Conservation (phyloP, 2,113 vertebrate species). For the Vombatus ursinus region DNA sequence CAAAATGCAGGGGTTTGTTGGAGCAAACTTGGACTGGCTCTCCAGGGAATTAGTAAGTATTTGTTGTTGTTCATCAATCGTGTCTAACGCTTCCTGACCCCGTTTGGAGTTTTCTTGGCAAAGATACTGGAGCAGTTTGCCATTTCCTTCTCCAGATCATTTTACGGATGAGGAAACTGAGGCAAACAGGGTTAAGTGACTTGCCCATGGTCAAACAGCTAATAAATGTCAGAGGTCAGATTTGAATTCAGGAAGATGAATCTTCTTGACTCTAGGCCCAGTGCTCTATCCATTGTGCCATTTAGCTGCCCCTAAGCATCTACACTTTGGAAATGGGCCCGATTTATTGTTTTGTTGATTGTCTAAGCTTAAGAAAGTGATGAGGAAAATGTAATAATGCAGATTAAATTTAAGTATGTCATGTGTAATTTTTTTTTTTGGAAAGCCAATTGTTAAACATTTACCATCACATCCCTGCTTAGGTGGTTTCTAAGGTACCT, state of each 20-base stretch:
- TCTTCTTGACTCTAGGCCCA: neutral
- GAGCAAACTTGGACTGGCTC: neutral
- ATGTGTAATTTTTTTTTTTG: neutral
- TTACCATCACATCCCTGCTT: neutral
- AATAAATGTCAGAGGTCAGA: neutral
- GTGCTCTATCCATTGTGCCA: neutral
- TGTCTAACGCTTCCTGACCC: neutral
- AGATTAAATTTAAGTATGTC: neutral
- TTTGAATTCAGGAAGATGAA: neutral
- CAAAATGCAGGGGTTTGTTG: neutral
- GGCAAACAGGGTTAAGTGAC: neutral
- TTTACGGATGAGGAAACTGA: neutral
- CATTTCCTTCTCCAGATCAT: neutral
- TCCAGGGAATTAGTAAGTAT: neutral
- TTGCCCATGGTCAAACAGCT: neutral
- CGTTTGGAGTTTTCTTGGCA: neutral
- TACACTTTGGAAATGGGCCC: neutral
- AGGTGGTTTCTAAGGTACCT: neutral
- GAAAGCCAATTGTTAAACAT: neutral
- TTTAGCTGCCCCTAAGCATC: neutral
- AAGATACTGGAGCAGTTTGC: neutral
- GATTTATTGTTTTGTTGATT: neutral
- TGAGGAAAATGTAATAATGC: neutral
- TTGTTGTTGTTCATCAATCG: neutral
- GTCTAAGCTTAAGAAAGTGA: neutral